Base-by-base conservation (phyloP, 1,140 invertebrate species). In the Asbolus verrucosus region DNA sequence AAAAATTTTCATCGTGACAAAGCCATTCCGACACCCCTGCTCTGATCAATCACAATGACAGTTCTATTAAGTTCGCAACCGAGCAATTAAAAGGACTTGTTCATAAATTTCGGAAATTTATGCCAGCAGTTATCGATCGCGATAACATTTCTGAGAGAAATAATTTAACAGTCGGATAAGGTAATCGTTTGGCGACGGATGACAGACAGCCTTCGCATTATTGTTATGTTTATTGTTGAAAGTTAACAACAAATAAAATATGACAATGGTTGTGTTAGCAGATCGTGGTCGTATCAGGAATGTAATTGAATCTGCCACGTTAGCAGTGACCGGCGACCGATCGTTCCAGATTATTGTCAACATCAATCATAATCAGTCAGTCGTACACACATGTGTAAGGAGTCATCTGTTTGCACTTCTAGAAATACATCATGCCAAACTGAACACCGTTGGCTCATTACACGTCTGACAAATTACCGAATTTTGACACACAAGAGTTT, bases 281-380 rank as follows among this genome's bases (percentile, higher is more conserved):
- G 3, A 27, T 27, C 24, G 24, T 27, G 24, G 24, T 27, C 24
- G 9, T 46, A 16, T 19, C 15, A 46, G n/a, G 19, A 46, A 46
- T 19, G 8, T 19, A 46, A 46, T 19, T 19, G 41, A 18, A 16
- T 2, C 16, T n/a, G n/a, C 41, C 16, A 46, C 8, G 11, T 14
- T 39, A 15, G 16, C 11, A 15, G 14, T 39, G 38, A 13, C 38
- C 16, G 38, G 16, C 38, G 13, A 46, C 41, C 41, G 19, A 46
- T 46, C 41, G 41, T 19, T 46, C 2, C 16, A 62, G 59, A 36
- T 62, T 36, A 62, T 38, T 62, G 59, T 18, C 59, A 62, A 16
- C 14, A 62, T 62, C 59, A 62, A 62, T 62, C 59, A 62, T 62
- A 33, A 62, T 62, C 59, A 38, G 30, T 62, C 59, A 62, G 31